phyloP scores from a whole-genome alignment of 2,797 vertebrate species.

The Acanthis flammea region DNA sequence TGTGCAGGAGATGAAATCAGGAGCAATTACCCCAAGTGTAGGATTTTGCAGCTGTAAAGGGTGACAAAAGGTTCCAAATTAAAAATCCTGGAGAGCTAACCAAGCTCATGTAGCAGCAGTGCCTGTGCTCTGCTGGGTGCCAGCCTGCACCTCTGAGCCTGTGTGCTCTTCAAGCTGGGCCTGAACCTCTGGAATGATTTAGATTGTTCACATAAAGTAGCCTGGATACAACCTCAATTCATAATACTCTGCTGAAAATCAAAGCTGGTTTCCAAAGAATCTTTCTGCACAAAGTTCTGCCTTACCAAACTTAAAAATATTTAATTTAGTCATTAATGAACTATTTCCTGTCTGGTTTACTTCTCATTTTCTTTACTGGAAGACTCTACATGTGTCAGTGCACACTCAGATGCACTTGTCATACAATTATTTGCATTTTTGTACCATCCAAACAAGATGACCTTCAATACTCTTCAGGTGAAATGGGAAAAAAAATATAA shows the following conservation, averaged over 20 bases:
- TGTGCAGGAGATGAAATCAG: neutral
- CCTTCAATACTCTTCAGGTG: neutral
- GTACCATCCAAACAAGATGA: neutral
- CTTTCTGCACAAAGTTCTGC: neutral
- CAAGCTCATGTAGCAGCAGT: neutral
- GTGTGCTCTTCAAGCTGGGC: neutral
- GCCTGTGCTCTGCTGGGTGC: too few species aligned
- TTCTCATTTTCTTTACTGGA: neutral
- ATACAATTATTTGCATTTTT: neutral
- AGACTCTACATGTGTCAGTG: neutral
- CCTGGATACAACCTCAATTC: neutral
- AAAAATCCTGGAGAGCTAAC: neutral
- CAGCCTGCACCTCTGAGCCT: neutral
- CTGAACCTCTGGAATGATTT: neutral
- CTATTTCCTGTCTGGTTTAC: neutral
- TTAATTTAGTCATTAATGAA: neutral
- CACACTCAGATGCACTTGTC: neutral
- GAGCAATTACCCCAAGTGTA: neutral
- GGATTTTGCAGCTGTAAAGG: neutral
- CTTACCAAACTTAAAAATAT: neutral
- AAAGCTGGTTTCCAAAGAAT: neutral
- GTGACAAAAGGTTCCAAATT: neutral
- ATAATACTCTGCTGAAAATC: neutral
- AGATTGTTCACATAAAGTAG: neutral
- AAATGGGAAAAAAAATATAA: neutral